These are phyloP conservation scores for Pteropus alecto DNA, from an alignment of 2,113 vertebrate genomes.

Conservation along the genomic window DNA sequence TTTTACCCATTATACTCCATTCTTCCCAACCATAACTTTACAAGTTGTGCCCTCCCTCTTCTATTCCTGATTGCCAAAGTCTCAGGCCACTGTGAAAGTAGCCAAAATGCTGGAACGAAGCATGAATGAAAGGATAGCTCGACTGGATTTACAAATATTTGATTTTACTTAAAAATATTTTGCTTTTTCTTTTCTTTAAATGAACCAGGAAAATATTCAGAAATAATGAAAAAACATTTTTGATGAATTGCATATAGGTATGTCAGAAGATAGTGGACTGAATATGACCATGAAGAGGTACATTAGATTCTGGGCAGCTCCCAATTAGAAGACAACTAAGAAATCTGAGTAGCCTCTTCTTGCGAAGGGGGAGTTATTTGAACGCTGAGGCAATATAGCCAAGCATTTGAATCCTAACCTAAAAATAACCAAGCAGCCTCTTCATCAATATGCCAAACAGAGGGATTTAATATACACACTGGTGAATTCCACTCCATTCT, in stretches of 20 bases:
- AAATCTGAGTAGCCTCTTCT: background rate
- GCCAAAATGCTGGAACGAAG: background rate
- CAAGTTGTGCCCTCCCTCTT: background rate
- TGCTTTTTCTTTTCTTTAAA: background rate
- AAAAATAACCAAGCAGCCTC: background rate
- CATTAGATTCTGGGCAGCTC: background rate
- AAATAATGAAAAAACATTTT: background rate
- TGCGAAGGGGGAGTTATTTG: background rate
- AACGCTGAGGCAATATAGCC: background rate
- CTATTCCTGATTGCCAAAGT: background rate
- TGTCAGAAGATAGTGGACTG: background rate
- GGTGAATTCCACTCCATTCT: background rate
- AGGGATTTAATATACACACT: background rate
- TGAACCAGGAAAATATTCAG: background rate
- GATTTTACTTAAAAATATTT: background rate
- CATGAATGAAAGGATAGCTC: background rate
- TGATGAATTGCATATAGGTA: background rate
- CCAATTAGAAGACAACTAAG: background rate
- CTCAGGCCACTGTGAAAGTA: background rate
- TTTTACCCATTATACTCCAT: background rate
- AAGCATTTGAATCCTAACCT: background rate
- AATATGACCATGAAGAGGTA: background rate
- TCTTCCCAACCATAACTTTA: background rate
- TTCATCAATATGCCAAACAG: background rate
- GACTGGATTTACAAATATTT: background rate